These are phyloP conservation scores for Watsonalla binaria DNA, from an alignment of 2,888 invertebrate genomes.

Conservation along the genomic window DNA sequence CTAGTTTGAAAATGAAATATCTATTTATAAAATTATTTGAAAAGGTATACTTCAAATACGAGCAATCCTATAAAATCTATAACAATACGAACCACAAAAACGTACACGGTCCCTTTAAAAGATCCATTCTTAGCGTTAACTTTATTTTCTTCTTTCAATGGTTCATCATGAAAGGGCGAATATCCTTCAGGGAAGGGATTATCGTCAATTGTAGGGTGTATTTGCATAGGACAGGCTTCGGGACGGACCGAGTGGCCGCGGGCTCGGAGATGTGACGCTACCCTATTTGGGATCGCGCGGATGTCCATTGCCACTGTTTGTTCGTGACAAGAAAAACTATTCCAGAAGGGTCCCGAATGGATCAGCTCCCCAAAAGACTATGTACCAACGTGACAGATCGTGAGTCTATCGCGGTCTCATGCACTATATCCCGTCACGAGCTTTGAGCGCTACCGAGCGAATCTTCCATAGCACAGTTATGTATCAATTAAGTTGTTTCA, in stretches of 20 bases:
- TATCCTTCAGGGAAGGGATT: constrained; percentile 32
- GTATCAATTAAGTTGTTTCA: neutral
- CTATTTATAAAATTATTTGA: no score
- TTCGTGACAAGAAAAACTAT: no score
- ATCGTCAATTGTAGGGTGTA: constrained; percentile 56
- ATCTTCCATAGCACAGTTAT: neutral
- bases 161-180: constrained; percentile 6
- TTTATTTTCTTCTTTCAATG: constrained; percentile 2
- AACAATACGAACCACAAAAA: neutral
- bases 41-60: no score
- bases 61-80: neutral
- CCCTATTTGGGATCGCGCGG: constrained; percentile 35
- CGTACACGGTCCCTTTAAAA: neutral
- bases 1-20: no score
- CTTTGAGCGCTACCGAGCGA: no score
- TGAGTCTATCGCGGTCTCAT: no score
- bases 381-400: no score
- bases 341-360: no score
- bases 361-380: no score
- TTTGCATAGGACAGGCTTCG: constrained; percentile 69
- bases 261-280: constrained; percentile 45
- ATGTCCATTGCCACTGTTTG: constrained; percentile 24
- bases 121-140: neutral
- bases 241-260: constrained; percentile 26
- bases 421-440: no score